phyloP scores from a whole-genome alignment of 2,888 invertebrate genomes.

The Lasioglossum morio region DNA sequence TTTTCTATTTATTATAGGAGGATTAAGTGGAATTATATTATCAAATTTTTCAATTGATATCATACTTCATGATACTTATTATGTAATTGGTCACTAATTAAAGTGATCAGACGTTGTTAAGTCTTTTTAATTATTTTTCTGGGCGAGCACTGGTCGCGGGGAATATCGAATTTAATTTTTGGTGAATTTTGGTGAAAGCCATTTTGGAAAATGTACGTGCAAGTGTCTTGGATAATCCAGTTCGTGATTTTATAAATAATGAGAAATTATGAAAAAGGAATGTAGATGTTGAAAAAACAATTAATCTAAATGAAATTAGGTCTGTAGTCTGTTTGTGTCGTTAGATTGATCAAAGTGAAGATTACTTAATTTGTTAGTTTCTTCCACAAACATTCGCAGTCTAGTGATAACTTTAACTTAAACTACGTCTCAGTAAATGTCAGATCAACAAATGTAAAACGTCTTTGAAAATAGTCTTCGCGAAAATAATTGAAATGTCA shows the following conservation, averaged over 20 bases:
- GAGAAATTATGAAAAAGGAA: too few species aligned
- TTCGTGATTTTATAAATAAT: too few species aligned
- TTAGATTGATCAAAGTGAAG: background rate
- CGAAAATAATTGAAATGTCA: background rate
- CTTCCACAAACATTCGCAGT: background rate
- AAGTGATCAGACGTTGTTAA: background rate
- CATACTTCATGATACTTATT: too few species aligned
- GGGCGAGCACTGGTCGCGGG: background rate
- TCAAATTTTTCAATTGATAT: too few species aligned
- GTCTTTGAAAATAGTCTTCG: background rate
- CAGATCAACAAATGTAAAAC: background rate
- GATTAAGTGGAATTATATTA: too few species aligned
- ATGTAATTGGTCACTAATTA: background rate
- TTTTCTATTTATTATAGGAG: too few species aligned
- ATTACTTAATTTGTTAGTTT: background rate
- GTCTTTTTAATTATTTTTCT: background rate
- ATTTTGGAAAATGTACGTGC: too few species aligned
- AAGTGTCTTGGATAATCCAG: too few species aligned
- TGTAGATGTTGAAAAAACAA: too few species aligned
- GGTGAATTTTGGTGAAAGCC: background rate
- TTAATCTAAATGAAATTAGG: too few species aligned
- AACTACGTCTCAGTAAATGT: background rate
- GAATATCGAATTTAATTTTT: background rate
- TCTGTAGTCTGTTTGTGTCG: too few species aligned
- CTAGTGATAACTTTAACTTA: background rate